Evolutionary conservation across 2,888 invertebrate species (phyloP).

Genomic region (Myathropa florea): DNA sequence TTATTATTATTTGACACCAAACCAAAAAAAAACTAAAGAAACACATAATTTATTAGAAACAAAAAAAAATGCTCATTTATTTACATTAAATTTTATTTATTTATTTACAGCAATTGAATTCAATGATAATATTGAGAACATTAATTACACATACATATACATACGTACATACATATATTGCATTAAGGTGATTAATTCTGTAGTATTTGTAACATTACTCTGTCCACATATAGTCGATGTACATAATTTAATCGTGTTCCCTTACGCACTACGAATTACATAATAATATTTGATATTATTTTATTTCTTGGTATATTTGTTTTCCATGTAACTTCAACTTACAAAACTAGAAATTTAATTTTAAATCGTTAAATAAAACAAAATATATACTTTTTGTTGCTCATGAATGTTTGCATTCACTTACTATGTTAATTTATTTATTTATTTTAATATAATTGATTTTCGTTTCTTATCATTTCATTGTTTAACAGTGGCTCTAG

Average conservation of each 20-base stretch:
- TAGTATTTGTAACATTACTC: slow-evolving; percentile 11
- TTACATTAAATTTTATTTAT: slow-evolving; percentile 2
- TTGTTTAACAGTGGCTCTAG: slow-evolving; percentile 4
- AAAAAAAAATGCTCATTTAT: slow-evolving; percentile 4
- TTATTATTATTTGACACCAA: background rate
- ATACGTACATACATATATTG: slow-evolving; percentile 8
- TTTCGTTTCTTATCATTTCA: slow-evolving; percentile 53
- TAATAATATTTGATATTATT: slow-evolving; percentile 65
- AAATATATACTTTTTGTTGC: slow-evolving; percentile 28
- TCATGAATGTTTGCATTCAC: background rate
- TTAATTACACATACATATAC: slow-evolving; percentile 2
- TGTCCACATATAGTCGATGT: slow-evolving; percentile 60
- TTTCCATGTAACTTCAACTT: slow-evolving; percentile 26
- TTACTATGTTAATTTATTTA: background rate
- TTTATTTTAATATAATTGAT: slow-evolving; percentile 55
- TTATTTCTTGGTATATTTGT: slow-evolving; percentile 69
- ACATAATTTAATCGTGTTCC: slow-evolving; percentile 14
- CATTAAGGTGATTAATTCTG: slow-evolving; percentile 34
- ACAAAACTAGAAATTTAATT: slow-evolving; percentile 16
- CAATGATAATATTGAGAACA: slow-evolving; percentile 38
- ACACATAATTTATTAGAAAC: background rate
- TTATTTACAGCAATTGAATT: slow-evolving; percentile 64
- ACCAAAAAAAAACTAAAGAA: background rate
- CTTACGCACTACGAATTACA: slow-evolving; percentile 36
- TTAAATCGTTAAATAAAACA: slow-evolving; percentile 14